A percentile compares a stretch with the other conserved stretches of the same genome.
phyloP scores from a whole-genome alignment of 2,797 vertebrate genomes.

The Hyperoplus lanceolatus region DNA sequence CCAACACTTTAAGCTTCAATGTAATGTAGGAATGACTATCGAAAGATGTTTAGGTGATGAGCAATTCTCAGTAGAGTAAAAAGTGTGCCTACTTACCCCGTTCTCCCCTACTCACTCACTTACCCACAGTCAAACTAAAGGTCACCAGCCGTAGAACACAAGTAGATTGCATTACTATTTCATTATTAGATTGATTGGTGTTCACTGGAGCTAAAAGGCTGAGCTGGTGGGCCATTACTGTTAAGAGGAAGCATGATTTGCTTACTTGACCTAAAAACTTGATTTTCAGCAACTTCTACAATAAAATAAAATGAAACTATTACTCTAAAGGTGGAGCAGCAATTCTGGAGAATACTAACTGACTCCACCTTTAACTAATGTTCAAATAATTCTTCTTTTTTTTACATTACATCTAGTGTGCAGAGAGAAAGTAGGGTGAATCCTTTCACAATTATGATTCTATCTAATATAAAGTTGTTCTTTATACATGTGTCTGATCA shows the following conservation, averaged over 20 bases:
- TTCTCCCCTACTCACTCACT: neutral
- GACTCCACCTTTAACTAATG: no score
- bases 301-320: neutral
- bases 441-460: neutral
- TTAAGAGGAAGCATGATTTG: conserved; percentile 21
- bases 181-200: conserved; percentile 28
- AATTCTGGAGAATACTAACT: neutral
- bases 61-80: no score
- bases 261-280: neutral
- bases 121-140: conserved; percentile 26
- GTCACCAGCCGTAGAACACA: conserved; percentile 21
- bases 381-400: no score
- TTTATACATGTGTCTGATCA: neutral
- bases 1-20: no score
- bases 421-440: no score
- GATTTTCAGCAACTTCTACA: neutral
- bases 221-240: neutral
- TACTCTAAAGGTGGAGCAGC: neutral
- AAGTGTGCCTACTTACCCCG: no score
- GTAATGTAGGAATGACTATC: no score
- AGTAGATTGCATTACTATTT: conserved; percentile 16
- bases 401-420: no score
- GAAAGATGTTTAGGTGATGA: no score
- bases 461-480: neutral
- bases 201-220: conserved; percentile 27